A percentile compares a stretch with the other conserved stretches of the same genome.
These are phyloP conservation scores for Antechinus stuartii DNA, from an alignment of 2,113 vertebrate species.

Conservation along the genomic window DNA sequence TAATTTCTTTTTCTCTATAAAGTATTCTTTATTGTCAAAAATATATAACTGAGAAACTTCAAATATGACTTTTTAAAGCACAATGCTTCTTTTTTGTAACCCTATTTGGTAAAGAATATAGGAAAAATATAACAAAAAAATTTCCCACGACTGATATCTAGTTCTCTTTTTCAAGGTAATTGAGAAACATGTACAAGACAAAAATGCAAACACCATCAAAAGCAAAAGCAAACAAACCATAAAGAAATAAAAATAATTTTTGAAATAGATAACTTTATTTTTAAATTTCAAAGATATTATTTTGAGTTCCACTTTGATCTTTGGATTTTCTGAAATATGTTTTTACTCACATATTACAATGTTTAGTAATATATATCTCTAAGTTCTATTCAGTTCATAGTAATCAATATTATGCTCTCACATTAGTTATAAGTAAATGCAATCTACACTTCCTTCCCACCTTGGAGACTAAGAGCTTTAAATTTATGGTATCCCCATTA, in stretches of 20 bases:
- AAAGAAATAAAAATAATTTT: neutral
- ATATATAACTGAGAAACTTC: conserved; percentile 44
- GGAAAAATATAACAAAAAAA: neutral
- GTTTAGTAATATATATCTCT: no score
- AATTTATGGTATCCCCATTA: conserved; percentile 24
- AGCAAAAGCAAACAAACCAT: neutral
- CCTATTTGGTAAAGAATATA: neutral
- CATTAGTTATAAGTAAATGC: neutral
- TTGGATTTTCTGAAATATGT: neutral
- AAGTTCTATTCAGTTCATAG: neutral
- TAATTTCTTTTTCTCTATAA: conserved; percentile 49
- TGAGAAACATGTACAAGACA: neutral
- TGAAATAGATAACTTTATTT: neutral
- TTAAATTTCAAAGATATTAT: neutral
- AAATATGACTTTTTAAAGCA: neutral
- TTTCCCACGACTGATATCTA: neutral
- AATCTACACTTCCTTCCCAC: conserved; percentile 3
- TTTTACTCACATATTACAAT: neutral
- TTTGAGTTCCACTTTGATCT: neutral
- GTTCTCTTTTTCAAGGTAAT: neutral
- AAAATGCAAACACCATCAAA: neutral
- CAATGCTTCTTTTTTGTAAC: neutral
- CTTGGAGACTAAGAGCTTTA: conserved; percentile 3
- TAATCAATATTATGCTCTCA: neutral
- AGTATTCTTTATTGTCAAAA: conserved; percentile 33